A percentile compares a stretch with the other conserved stretches of the same genome.
These are phyloP conservation scores for Anthrax anthrax DNA, from an alignment of 2,888 invertebrate species.

Conservation along the genomic window DNA sequence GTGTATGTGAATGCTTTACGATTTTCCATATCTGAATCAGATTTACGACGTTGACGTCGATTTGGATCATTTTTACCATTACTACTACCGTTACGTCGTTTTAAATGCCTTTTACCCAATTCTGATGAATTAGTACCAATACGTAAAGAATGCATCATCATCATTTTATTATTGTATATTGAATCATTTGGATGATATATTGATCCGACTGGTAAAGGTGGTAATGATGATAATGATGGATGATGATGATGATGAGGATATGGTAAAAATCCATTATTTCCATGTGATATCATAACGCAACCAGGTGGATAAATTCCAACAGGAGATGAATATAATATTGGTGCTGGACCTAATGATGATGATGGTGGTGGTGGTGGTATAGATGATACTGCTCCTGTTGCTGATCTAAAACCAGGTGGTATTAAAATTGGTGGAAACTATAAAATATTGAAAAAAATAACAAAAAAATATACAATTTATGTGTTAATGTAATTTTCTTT, in stretches of 20 bases:
- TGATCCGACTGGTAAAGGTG: neutral
- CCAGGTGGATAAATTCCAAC: slow-evolving; percentile 13
- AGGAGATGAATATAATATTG: neutral
- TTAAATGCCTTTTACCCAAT: slow-evolving; percentile 17
- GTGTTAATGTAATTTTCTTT: neutral
- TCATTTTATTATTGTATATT: no score
- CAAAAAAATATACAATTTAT: neutral
- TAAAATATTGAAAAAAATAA: slow-evolving; percentile 4
- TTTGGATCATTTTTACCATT: slow-evolving; percentile 20
- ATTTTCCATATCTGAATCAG: slow-evolving; percentile 27
- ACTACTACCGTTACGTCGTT: slow-evolving; percentile 18
- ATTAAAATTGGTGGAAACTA: slow-evolving; percentile 6
- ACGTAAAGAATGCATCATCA: slow-evolving; percentile 14
- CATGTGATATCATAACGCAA: slow-evolving; percentile 17
- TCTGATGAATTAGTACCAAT: slow-evolving; percentile 15
- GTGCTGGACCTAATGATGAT: slow-evolving; percentile 6
- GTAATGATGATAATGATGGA: neutral
- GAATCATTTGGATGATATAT: slow-evolving; percentile 4
- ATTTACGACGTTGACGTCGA: slow-evolving; percentile 29
- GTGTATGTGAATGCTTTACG: slow-evolving; percentile 29
- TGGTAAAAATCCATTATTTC: no score
- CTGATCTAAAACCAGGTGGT: slow-evolving; percentile 5
- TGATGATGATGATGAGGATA: neutral
- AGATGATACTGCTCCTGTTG: slow-evolving; percentile 15
- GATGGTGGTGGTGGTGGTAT: slow-evolving; percentile 14